phyloP scores from a whole-genome alignment of 2,888 invertebrate species.

The Apomyelois bistriatella region DNA sequence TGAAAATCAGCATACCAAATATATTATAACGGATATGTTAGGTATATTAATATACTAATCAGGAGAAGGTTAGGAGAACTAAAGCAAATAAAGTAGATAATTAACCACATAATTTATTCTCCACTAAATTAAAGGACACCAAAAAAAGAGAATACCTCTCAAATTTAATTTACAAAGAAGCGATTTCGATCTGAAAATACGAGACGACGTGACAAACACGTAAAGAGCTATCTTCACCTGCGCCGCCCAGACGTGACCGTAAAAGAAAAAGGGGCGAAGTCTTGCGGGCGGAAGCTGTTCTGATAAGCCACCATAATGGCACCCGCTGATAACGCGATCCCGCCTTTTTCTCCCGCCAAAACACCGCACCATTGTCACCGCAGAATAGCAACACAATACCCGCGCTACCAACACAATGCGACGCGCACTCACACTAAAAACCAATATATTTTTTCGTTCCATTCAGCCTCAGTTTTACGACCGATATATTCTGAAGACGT shows the following conservation, averaged over 20 bases:
- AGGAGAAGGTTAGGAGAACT: no score
- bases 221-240: slow-evolving; percentile 50
- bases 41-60: no score
- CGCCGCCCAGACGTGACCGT: slow-evolving; percentile 49
- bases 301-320: slow-evolving; percentile 80
- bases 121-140: no score
- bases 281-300: slow-evolving; percentile 60
- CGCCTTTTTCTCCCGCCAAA: slow-evolving; percentile 77
- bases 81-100: background rate
- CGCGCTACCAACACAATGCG: slow-evolving; percentile 37
- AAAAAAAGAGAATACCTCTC: background rate
- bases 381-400: slow-evolving; percentile 64
- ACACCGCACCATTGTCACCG: slow-evolving; percentile 69
- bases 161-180: slow-evolving; percentile 3
- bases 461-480: slow-evolving; percentile 38
- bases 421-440: slow-evolving; percentile 40
- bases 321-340: slow-evolving; percentile 72
- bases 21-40: no score
- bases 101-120: no score
- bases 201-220: slow-evolving; percentile 25
- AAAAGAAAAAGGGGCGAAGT: slow-evolving; percentile 76
- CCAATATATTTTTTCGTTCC: slow-evolving; percentile 57
- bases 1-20: no score
- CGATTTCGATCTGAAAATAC: background rate
- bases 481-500: slow-evolving; percentile 19